A percentile compares a stretch with the other conserved stretches of the same genome.
These are phyloP conservation scores for Tympanoctomys barrerae DNA, from an alignment of 2,797 vertebrate genomes.

Conservation along the genomic window DNA sequence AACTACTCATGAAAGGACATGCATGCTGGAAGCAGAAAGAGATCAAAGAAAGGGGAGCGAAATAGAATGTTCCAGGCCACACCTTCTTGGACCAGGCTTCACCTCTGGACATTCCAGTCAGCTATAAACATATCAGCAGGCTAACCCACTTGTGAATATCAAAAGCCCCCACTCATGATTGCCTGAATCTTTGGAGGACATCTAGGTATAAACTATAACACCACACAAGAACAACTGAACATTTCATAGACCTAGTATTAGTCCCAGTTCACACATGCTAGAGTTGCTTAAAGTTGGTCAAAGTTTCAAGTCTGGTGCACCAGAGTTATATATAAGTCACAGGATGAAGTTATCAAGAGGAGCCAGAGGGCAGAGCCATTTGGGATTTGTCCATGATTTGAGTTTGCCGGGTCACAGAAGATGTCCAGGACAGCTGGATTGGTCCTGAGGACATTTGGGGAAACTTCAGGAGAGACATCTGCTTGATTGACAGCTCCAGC, in stretches of 20 bases:
- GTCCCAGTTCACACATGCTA: not conserved
- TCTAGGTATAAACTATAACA: not conserved
- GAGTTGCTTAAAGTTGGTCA: not conserved
- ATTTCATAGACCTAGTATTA: not conserved
- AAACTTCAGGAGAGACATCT: not conserved
- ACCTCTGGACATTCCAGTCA: not conserved
- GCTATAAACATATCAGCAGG: not conserved
- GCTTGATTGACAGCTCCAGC: not conserved
- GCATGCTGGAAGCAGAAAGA: not conserved
- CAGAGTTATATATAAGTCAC: not conserved
- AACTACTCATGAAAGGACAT: not conserved
- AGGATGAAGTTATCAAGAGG: not conserved
- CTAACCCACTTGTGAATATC: not conserved
- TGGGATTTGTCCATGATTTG: not conserved
- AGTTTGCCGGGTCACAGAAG: not conserved
- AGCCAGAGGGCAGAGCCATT: too few relatives aligned
- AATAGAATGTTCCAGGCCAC: not conserved
- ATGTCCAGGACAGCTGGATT: not conserved
- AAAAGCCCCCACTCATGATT: not conserved
- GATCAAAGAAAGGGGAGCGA: not conserved
- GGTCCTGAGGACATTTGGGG: not conserved
- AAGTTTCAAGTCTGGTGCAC: not conserved
- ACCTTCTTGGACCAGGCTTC: not conserved
- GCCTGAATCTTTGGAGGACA: not conserved
- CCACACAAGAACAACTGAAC: not conserved